Conservation (phyloP, 2,797 vertebrate genomes). For the Chanos chanos region DNA sequence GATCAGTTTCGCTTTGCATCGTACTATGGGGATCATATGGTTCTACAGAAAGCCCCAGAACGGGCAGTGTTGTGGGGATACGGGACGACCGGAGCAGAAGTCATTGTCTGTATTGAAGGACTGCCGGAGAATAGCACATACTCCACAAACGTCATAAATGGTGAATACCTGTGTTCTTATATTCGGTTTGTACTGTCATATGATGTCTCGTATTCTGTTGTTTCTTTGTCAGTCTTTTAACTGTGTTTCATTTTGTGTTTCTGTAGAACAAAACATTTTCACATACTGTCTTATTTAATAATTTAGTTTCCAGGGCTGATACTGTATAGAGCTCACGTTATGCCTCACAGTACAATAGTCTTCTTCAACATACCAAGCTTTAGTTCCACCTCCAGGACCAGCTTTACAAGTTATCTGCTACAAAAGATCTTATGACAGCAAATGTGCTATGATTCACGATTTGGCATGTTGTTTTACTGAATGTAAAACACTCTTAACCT, state of each 20-base stretch:
- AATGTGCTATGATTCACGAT: too few relatives aligned
- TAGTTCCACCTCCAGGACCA: too few relatives aligned
- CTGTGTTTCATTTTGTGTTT: neutral
- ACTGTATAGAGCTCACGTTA: neutral
- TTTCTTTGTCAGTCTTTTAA: neutral
- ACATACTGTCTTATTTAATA: too few relatives aligned
- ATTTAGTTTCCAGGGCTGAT: too few relatives aligned
- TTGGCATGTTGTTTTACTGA: too few relatives aligned
- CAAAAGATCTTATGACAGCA: too few relatives aligned
- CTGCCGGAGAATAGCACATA: slow-evolving; percentile 39
- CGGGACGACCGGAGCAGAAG: slow-evolving; percentile 51
- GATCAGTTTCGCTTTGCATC: slow-evolving; percentile 74
- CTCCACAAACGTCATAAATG: slow-evolving; percentile 42
- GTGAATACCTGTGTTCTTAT: slow-evolving; percentile 42
- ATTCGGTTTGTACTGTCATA: neutral
- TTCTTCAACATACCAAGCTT: too few relatives aligned
- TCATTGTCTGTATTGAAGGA: slow-evolving; percentile 62
- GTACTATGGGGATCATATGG: slow-evolving; percentile 84
- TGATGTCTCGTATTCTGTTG: too few relatives aligned
- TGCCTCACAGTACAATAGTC: too few relatives aligned
- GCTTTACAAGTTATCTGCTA: too few relatives aligned
- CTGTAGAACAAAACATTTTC: too few relatives aligned
- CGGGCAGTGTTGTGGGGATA: slow-evolving; percentile 84
- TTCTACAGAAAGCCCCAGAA: slow-evolving; percentile 81
- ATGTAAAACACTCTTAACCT: too few relatives aligned